phyloP scores from a whole-genome alignment of 1,140 invertebrate genomes.

The Alviniconcha marisindica region DNA sequence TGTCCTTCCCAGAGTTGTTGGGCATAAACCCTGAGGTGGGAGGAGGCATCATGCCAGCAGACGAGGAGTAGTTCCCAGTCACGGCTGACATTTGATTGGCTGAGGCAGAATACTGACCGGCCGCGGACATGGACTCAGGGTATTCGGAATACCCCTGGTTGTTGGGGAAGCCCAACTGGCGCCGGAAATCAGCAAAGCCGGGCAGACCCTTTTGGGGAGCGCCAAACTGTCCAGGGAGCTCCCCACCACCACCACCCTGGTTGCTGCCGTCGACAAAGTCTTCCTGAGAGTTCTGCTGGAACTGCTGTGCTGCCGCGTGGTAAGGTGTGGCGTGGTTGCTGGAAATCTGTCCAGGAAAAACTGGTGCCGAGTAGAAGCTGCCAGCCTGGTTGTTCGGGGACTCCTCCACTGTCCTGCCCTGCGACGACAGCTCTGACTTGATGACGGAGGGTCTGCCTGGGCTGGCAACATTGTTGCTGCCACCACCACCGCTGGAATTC shows the following conservation, averaged over 20 bases:
- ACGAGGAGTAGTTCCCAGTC: background rate
- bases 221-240: background rate
- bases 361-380: constrained; percentile 30
- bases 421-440: background rate
- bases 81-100: background rate
- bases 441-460: background rate
- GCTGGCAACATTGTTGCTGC: background rate
- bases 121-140: background rate
- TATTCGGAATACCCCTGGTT: background rate
- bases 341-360: constrained; percentile 31
- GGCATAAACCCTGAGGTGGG: background rate
- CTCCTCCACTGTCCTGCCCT: background rate
- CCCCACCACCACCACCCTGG: background rate
- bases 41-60: background rate
- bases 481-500: background rate
- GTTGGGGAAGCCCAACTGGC: constrained; percentile 9
- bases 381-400: background rate
- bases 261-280: background rate
- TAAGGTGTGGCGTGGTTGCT: constrained; percentile 30
- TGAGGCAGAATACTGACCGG: background rate
- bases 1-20: background rate
- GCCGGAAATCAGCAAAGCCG: constrained; percentile 33
- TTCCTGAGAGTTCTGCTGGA: constrained; percentile 5
- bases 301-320: constrained; percentile 33
- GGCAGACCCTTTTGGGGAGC: constrained; percentile 17